phyloP scores from a whole-genome alignment of 2,888 invertebrate genomes.

The Agapostemon virescens region DNA sequence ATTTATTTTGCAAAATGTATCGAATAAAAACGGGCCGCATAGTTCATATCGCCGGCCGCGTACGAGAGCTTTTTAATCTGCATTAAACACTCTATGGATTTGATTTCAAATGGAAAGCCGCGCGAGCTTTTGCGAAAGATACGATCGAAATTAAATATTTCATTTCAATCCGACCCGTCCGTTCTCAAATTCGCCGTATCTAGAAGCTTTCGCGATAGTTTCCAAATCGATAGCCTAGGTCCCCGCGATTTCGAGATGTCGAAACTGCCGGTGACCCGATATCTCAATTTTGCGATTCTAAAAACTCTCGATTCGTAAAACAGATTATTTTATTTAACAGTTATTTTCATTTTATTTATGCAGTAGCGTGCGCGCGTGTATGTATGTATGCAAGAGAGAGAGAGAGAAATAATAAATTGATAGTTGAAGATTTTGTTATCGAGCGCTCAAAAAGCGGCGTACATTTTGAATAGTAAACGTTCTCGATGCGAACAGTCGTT shows the following conservation, averaged over 20 bases:
- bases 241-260: background rate
- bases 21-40: background rate
- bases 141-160: background rate
- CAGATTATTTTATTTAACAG: too few relatives aligned
- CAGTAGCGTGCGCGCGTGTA: too few relatives aligned
- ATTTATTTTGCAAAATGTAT: conserved; percentile 5
- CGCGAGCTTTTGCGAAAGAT: background rate
- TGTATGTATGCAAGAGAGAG: too few relatives aligned
- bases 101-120: background rate
- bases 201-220: background rate
- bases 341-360: too few relatives aligned
- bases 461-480: too few relatives aligned
- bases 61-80: background rate
- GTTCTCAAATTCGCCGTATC: background rate
- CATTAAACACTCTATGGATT: background rate
- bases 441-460: too few relatives aligned
- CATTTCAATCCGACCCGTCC: background rate
- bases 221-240: background rate
- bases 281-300: too few relatives aligned
- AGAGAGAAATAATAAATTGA: too few relatives aligned
- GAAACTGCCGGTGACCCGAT: too few relatives aligned
- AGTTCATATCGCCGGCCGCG: background rate
- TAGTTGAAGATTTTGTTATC: too few relatives aligned
- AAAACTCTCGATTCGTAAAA: too few relatives aligned
- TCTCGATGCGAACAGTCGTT: too few relatives aligned